Evolutionary conservation across 2,888 invertebrate genomes (phyloP), one percentile per base, ranked within the genome.

Genomic region (Campoletis raptor): DNA sequence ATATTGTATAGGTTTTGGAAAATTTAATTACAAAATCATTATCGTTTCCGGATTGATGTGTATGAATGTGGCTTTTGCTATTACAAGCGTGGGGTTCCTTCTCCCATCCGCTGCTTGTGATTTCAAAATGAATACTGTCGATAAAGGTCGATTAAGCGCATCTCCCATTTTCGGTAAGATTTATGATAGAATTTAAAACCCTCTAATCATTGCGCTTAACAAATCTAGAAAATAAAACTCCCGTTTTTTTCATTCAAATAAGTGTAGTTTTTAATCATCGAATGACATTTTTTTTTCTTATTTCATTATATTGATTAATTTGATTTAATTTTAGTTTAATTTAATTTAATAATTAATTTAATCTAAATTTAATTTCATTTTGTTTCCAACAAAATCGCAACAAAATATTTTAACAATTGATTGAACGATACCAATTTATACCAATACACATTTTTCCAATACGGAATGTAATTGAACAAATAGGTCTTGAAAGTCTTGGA

Each of bases 81-180:
- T 97, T 91, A 97, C 97, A 76, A 97, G 96, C 90, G 96, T 98
- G 87, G 98, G 98, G 74, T 98, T 98, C 93, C 97, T 98, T 85
- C 94, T 98, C 85, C 98, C 98, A 7, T 96, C 98, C 1, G 98
- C 97, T 73, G 96, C 97, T 93, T 97, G 97, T 94, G 97, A 97
- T 94, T 97, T 97, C 95, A 94, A 95, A 89, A 97, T 97, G 97
- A 96, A 96, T 64, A 97, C 97, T 2, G 93, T 96, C 52, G 97
- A 97, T 94, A 97, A 97, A 92, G 97, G 97, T 74, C 97, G 97
- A 95, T 95, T 97, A 36, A 97, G 97, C 37, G 97, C 97, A 54
- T 96, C 97, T 48, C 97, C 97, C 89, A 97, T 97, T 96, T 95
- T 97, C 89, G 97, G 97, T 97, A 94, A 61, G 40, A 24, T 36